Evolutionary conservation across 2,113 vertebrate species (phyloP).

Genomic region (Oxyura jamaicensis): DNA sequence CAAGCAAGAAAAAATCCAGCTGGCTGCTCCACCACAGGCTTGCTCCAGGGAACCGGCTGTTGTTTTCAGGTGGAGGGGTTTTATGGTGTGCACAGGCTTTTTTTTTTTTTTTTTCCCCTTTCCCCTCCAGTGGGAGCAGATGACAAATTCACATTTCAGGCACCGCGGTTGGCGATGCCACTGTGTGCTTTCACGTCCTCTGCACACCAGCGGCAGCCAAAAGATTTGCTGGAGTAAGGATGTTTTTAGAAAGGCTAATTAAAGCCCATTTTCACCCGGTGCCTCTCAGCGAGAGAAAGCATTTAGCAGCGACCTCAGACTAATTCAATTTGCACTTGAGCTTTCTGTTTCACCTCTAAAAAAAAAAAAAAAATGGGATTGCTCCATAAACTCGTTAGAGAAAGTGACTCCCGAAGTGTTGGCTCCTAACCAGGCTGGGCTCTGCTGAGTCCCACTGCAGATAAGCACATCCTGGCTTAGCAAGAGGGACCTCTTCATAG

Average conservation of each 20-base stretch:
- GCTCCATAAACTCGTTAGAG: conserved; percentile 34
- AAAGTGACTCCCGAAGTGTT: conserved; percentile 23
- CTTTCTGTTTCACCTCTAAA: conserved; percentile 44
- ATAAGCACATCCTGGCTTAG: not conserved
- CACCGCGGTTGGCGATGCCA: not conserved
- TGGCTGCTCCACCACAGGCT: no score
- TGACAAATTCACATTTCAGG: not conserved
- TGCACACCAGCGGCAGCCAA: not conserved
- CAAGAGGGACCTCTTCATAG: not conserved
- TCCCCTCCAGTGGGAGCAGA: not conserved
- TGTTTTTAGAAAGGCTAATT: conserved; percentile 52
- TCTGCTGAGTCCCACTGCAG: not conserved
- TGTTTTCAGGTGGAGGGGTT: no score
- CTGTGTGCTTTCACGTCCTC: not conserved
- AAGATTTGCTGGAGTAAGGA: not conserved
- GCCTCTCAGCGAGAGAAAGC: not conserved
- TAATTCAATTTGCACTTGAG: conserved; percentile 29
- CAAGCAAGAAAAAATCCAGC: not conserved
- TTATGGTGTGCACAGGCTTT: not conserved
- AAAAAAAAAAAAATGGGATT: conserved; percentile 23
- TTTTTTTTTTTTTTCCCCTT: not conserved
- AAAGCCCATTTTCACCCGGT: conserved; percentile 38
- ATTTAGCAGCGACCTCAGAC: conserved; percentile 29
- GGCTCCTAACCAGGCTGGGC: conserved; percentile 2
- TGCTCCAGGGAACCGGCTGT: no score